A percentile compares a stretch with the other conserved stretches of the same genome.
These are phyloP conservation scores for Peribatodes rhomboidaria DNA, from an alignment of 2,888 invertebrate species.

Conservation along the genomic window DNA sequence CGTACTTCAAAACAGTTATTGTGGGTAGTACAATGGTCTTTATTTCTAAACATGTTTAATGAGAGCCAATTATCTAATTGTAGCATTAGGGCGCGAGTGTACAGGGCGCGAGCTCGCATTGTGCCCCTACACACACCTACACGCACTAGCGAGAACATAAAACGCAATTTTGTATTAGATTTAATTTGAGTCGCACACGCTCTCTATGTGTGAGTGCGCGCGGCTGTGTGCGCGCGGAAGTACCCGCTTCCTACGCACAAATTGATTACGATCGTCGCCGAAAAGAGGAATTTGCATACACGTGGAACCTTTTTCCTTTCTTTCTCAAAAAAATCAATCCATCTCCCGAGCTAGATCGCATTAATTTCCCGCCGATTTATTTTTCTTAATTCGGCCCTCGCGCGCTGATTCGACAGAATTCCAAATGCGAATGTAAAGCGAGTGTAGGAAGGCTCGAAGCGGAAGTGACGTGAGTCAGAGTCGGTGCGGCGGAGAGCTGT, in stretches of 20 bases:
- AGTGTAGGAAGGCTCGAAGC: constrained; percentile 2
- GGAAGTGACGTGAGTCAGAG: constrained; percentile 4
- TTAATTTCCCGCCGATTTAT: constrained; percentile 63
- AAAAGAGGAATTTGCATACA: constrained; percentile 84
- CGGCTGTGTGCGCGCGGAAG: constrained; percentile 65
- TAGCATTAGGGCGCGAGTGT: constrained; percentile 67
- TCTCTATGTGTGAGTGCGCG: constrained; percentile 56
- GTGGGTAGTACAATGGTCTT: too few relatives aligned
- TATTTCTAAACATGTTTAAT: constrained; percentile 36
- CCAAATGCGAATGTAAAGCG: constrained; percentile 35
- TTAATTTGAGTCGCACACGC: constrained; percentile 80
- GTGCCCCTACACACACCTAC: constrained; percentile 81
- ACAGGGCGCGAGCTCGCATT: constrained; percentile 77
- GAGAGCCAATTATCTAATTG: constrained; percentile 58
- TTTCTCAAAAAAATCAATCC: constrained; percentile 58
- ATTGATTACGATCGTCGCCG: constrained; percentile 84
- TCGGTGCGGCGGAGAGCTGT: constrained; percentile 8
- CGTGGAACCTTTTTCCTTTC: constrained; percentile 62
- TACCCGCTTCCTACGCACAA: constrained; percentile 82
- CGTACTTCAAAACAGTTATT: too few relatives aligned
- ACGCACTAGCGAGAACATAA: constrained; percentile 82
- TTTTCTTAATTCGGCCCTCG: constrained; percentile 50
- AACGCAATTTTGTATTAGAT: constrained; percentile 87
- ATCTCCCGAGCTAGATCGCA: constrained; percentile 56
- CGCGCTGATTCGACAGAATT: constrained; percentile 40